A percentile compares a stretch with the other conserved stretches of the same genome.
phyloP scores from a whole-genome alignment of 2,113 vertebrate genomes.

The Nycticorax nycticorax region DNA sequence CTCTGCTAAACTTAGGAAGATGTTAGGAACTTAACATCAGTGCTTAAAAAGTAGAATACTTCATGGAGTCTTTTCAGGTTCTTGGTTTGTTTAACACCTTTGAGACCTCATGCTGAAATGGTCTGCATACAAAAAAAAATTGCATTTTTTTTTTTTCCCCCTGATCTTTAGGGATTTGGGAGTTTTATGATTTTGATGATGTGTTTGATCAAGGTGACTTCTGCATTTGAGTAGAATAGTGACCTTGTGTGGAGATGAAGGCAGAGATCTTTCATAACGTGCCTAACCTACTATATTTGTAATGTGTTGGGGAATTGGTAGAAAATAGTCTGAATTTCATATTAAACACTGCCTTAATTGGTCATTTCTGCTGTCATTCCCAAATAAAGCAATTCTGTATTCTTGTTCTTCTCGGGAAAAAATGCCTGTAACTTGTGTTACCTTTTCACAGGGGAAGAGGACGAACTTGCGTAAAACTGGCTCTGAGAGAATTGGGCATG shows the following conservation, averaged over 20 bases:
- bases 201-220: background rate
- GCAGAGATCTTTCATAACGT: background rate
- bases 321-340: background rate
- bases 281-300: background rate
- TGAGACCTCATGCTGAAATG: background rate
- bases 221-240: background rate
- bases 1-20: background rate
- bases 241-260: background rate
- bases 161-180: background rate
- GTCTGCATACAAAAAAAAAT: background rate
- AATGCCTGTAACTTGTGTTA: background rate
- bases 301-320: background rate
- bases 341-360: background rate
- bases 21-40: background rate
- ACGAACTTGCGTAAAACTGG: slow-evolving; percentile 92
- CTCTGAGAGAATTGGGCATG: slow-evolving; percentile 91
- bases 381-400: background rate
- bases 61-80: background rate
- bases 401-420: background rate
- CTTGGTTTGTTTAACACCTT: background rate
- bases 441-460: slow-evolving; percentile 86
- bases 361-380: background rate
- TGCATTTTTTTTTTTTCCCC: background rate
- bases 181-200: background rate
- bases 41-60: background rate